phyloP scores from a whole-genome alignment of 2,888 invertebrate genomes.

The Ochropacha duplaris region DNA sequence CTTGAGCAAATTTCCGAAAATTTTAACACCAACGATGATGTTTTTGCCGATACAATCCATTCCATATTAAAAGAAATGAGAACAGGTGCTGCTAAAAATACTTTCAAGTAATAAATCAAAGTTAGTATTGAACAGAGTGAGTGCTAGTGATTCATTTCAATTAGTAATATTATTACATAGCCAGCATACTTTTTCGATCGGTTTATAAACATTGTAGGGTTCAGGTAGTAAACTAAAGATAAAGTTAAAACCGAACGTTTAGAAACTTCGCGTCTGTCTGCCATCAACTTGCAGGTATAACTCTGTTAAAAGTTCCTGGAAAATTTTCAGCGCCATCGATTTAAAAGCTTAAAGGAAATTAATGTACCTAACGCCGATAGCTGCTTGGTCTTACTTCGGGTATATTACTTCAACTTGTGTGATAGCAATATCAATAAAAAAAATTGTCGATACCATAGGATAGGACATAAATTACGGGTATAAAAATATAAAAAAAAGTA shows the following conservation, averaged over 20 bases:
- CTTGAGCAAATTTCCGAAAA: neutral
- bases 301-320: neutral
- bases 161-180: neutral
- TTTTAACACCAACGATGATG: no score
- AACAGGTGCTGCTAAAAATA: no score
- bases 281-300: neutral
- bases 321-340: neutral
- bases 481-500: no score
- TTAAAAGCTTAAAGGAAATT: neutral
- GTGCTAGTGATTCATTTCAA: no score
- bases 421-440: no score
- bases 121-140: no score
- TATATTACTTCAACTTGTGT: no score
- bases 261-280: constrained; percentile 1
- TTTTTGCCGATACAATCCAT: no score
- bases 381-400: neutral
- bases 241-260: neutral
- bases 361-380: neutral
- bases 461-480: no score
- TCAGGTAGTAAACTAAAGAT: neutral
- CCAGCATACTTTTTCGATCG: neutral
- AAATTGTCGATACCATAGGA: no score
- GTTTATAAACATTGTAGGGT: neutral
- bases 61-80: no score
- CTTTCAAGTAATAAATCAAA: neutral